Evolutionary conservation across 2,888 invertebrate genomes (phyloP).

Genomic region (Platypus cylindrus): DNA sequence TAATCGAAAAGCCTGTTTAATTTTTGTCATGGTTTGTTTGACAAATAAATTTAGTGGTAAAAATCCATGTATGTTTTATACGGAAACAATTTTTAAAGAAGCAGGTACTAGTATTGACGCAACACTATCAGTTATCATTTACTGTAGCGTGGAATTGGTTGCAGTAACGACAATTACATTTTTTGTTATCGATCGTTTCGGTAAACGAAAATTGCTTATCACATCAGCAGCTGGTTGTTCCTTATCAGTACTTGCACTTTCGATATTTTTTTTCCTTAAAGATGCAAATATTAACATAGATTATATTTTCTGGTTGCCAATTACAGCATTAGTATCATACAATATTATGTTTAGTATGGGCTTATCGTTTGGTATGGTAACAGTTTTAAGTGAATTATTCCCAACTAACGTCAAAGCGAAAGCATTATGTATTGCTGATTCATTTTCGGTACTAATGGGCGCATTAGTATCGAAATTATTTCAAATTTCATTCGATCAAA

Average conservation of each 20-base stretch:
- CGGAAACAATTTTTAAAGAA: conserved; percentile 47
- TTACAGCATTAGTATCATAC: conserved; percentile 37
- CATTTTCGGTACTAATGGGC: conserved; percentile 38
- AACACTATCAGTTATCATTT: conserved; percentile 44
- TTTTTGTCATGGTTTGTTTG: conserved; percentile 44
- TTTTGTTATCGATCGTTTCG: conserved; percentile 48
- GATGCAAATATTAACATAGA: conserved; percentile 28
- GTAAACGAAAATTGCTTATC: conserved; percentile 49
- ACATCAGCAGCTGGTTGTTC: conserved; percentile 38
- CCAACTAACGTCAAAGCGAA: conserved; percentile 42
- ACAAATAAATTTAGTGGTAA: conserved; percentile 54
- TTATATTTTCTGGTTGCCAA: conserved; percentile 36
- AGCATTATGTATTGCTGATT: conserved; percentile 42
- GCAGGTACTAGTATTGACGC: conserved; percentile 36
- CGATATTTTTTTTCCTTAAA: conserved; percentile 37
- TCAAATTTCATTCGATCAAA: conserved; percentile 40
- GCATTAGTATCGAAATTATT: conserved; percentile 38
- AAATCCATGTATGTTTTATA: conserved; percentile 49
- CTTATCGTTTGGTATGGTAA: conserved; percentile 39
- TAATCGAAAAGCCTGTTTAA: conserved; percentile 48
- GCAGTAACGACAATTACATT: conserved; percentile 38
- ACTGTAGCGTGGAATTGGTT: conserved; percentile 44
- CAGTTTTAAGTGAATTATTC: conserved; percentile 41
- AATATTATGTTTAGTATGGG: conserved; percentile 40
- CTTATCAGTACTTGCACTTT: conserved; percentile 32